Evolutionary conservation across 2,113 vertebrate genomes (phyloP), one percentile per base, ranked within the genome.

Genomic region (Neotragus moschatus): DNA sequence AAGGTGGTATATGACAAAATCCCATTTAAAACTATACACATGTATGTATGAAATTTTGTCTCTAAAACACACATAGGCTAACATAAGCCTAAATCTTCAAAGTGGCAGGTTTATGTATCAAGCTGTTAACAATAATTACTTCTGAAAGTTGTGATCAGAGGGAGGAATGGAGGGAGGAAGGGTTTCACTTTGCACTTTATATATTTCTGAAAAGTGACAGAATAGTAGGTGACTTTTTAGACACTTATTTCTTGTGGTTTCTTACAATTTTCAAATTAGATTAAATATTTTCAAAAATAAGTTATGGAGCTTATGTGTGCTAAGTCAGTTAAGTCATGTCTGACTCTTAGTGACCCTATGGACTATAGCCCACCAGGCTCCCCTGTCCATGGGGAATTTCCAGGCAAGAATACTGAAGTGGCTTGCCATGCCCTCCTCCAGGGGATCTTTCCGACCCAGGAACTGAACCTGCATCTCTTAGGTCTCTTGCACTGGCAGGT

Each of bases 151-250:
- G 3, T 77, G 13, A 53, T 30, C 49, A 30, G 14, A 88, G 17
- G 6, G 7, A 61, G 19, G 5, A 12, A 36, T 47, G 25, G 5
- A 60, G 25, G 7, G 0, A 28, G 14, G 3, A 0, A 0, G 5
- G 10, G 26, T 61, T 91, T 89, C 36, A 73, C 51, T 94, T 93
- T 88, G 23, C 7, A 88, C 21, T 43, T 79, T 5, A 84, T 16
- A 17, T 90, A 53, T 23, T 53, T 88, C 9, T 85, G 45, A 45
- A 92, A 88, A 43, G 11, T 53, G 26, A 84, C 5, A 25, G 39
- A 9, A 45, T 51, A 75, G 15, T 19, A 36, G 17, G 25, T 45
- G 33, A 1, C 21, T 17, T 91, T 75, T 53, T 5, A 94, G 70
- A 75, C 11, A 56, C 13, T 75, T 43, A 19, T 79, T 6, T 26